Conservation (phyloP, 2,113 vertebrate genomes). For the Rhinogobius similis region DNA sequence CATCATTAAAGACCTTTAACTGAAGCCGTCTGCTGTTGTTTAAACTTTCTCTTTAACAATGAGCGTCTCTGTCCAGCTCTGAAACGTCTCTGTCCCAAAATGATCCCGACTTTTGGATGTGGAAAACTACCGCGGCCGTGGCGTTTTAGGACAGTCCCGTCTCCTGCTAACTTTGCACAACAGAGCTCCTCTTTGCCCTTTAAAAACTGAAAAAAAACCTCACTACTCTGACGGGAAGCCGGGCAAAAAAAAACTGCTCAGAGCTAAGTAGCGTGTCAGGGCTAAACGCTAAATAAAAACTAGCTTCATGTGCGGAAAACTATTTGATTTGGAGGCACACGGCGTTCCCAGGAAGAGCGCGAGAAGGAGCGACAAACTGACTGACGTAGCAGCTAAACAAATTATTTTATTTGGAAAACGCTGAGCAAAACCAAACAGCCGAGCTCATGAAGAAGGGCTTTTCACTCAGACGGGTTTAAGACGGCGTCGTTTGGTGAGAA, state of each 20-base stretch:
- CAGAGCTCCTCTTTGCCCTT: conserved; percentile 47
- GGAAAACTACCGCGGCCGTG: conserved; percentile 61
- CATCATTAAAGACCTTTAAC: not conserved
- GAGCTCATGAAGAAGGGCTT: conserved; percentile 63
- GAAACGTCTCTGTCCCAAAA: not conserved
- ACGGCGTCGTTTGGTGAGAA: not conserved
- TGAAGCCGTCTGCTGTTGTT: not conserved
- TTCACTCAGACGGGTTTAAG: conserved; percentile 21
- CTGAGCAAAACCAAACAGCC: conserved; percentile 67
- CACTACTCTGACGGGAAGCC: conserved; percentile 29
- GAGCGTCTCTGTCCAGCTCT: conserved; percentile 21
- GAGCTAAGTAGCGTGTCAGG: not conserved
- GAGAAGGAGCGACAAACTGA: conserved; percentile 43
- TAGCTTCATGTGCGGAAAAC: conserved; percentile 13
- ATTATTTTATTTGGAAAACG: conserved; percentile 77
- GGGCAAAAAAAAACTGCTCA: not conserved
- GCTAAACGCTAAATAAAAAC: conserved; percentile 2
- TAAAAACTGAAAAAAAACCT: conserved; percentile 6
- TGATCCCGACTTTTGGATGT: conserved; percentile 15
- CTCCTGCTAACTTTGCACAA: conserved; percentile 49
- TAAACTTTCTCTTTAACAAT: not conserved
- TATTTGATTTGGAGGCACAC: conserved; percentile 64
- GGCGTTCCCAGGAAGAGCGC: conserved; percentile 31
- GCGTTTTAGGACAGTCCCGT: conserved; percentile 17
- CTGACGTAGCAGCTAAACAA: conserved; percentile 71